Conservation (phyloP, 1,140 invertebrate species). For the Riptortus pedestris region DNA sequence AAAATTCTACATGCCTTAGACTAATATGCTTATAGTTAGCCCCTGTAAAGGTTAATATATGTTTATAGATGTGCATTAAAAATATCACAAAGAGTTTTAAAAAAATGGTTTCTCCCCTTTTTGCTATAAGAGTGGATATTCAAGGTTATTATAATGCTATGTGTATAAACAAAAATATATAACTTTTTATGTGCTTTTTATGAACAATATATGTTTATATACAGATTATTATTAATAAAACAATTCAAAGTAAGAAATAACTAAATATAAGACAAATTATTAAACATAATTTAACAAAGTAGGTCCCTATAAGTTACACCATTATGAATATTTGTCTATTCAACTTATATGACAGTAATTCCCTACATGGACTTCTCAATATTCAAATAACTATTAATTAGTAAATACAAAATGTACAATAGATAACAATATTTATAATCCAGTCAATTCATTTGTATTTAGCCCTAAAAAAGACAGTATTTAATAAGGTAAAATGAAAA, state of each 20-base stretch:
- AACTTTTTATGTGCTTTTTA: too few relatives aligned
- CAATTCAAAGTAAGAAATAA: not conserved
- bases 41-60: constrained; percentile 8
- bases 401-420: constrained; percentile 15
- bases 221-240: not conserved
- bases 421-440: not conserved
- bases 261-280: not conserved
- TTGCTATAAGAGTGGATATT: too few relatives aligned
- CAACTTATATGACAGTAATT: not conserved
- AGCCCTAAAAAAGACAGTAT: too few relatives aligned
- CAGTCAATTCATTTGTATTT: not conserved
- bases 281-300: not conserved
- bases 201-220: too few relatives aligned
- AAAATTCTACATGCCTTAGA: constrained; percentile 5
- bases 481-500: too few relatives aligned
- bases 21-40: constrained; percentile 10
- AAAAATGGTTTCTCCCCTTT: too few relatives aligned
- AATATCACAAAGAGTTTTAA: constrained; percentile 16
- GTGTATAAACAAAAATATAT: not conserved
- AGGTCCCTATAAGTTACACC: constrained; percentile 8
- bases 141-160: not conserved
- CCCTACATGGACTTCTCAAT: not conserved
- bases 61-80: constrained; percentile 1
- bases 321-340: not conserved
- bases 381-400: not conserved